These are phyloP conservation scores for Drosophila robusta DNA, from an alignment of 2,888 invertebrate species.

Conservation along the genomic window DNA sequence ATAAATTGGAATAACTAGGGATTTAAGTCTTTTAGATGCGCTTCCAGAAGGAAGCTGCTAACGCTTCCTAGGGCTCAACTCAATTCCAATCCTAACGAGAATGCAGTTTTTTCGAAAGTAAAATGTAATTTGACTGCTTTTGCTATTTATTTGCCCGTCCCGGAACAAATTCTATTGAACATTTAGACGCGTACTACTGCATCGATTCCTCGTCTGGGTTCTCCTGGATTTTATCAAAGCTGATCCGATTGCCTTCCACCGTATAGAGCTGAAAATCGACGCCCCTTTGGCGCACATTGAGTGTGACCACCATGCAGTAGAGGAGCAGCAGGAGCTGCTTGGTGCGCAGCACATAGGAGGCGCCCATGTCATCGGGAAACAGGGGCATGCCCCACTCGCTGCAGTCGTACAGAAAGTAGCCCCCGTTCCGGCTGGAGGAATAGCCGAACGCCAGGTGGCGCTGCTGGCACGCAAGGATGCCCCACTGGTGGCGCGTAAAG, in stretches of 20 bases:
- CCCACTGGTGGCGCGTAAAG: conserved; percentile 86
- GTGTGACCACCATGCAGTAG: conserved; percentile 87
- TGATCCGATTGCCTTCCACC: conserved; percentile 53
- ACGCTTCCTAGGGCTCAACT: no score
- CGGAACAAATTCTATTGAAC: not conserved
- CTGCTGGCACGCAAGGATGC: conserved; percentile 86
- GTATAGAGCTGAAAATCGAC: conserved; percentile 86
- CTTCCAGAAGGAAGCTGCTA: no score
- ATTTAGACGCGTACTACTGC: not conserved
- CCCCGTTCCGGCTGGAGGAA: conserved; percentile 77
- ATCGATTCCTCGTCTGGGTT: not conserved
- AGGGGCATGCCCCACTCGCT: conserved; percentile 87
- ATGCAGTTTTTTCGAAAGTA: no score
- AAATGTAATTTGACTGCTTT: not conserved
- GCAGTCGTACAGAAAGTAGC: conserved; percentile 89
- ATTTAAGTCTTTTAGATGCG: no score
- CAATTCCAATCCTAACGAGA: no score
- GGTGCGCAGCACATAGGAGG: conserved; percentile 87
- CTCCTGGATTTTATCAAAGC: not conserved
- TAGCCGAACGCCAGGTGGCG: conserved; percentile 86
- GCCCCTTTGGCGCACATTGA: conserved; percentile 86
- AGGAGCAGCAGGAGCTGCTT: conserved; percentile 87
- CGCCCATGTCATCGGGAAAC: conserved; percentile 87
- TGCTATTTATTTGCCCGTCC: conserved; percentile 19
- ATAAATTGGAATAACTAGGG: no score